Base-by-base conservation (phyloP, 2,888 invertebrate genomes). In the Oscheius sp. region DNA sequence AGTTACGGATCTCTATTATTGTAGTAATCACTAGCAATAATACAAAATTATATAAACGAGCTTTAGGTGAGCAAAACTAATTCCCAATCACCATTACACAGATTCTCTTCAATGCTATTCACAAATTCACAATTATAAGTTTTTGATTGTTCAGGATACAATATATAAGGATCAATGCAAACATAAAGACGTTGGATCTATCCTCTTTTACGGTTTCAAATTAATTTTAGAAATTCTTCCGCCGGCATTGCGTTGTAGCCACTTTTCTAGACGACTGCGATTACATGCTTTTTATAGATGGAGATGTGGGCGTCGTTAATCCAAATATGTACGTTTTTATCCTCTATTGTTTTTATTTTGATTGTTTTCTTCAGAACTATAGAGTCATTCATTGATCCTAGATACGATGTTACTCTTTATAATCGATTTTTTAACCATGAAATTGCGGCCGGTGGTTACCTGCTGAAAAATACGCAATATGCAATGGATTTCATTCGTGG, bases 321-420 rank as follows among this genome's bases (percentile, higher is more conserved):
- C 41, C 41, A 6, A 36, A 70, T 14, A 57, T 24, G 62, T 67
- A n/a, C n/a, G n/a, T n/a, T n/a, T n/a, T n/a, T n/a, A n/a, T n/a
- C n/a, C n/a, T n/a, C n/a, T n/a, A n/a, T n/a, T 36, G 36, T 36
- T 36, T 36, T 36, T 36, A 14, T 36, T 14, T 14, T 14, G 36
- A 36, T 14, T 9, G 36, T 36, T 36, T 36, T 24, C 26, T 49
- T 8, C 47, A 51, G 33, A 33, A 30, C 4, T 33, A 54, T 54
- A 17, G 54, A 54, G 17, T 32, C 32, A 33, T 54, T 32, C 32
- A 33, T 54, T 22, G 54, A 54, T n/a, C 0, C 9, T 5, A 8
- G 22, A 6, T 54, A 1, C 22, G 54, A 54, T 12, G 33, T 54
- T 5, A 8, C 17, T 4, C 20, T 54, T 20, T 54, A 54, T 20